Conservation (phyloP, 2,797 vertebrate genomes). For the Gambusia yucatana region DNA sequence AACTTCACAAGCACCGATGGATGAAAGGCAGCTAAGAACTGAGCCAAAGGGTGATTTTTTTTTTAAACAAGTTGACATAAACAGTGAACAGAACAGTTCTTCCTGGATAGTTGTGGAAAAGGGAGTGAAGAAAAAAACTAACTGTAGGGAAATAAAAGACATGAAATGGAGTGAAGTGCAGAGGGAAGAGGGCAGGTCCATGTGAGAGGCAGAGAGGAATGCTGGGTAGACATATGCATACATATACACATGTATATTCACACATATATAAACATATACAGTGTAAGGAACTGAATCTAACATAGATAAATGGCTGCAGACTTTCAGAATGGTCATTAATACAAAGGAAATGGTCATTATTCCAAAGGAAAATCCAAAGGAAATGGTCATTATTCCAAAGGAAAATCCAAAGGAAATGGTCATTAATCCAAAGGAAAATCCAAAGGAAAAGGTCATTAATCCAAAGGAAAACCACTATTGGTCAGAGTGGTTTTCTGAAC, state of each 20-base stretch:
- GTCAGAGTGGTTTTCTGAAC: too few relatives aligned
- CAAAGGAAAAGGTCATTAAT: background rate
- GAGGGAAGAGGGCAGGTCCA: slow-evolving; percentile 61
- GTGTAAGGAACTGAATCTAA: slow-evolving; percentile 12
- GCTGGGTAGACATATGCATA: slow-evolving; percentile 50
- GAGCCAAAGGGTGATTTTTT: slow-evolving; percentile 7
- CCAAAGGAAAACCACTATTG: too few relatives aligned
- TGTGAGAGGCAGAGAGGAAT: slow-evolving; percentile 76
- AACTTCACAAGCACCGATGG: slow-evolving; percentile 20
- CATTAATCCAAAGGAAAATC: background rate
- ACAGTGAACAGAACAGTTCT: slow-evolving; percentile 39
- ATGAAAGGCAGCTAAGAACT: slow-evolving; percentile 30
- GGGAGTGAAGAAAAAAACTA: slow-evolving; percentile 35
- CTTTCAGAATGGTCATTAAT: slow-evolving; percentile 22
- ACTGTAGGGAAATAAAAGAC: slow-evolving; percentile 47
- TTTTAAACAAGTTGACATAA: slow-evolving; percentile 42
- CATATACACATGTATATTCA: slow-evolving; percentile 15
- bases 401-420: slow-evolving; percentile 1
- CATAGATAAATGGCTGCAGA: slow-evolving; percentile 31
- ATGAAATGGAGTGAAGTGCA: slow-evolving; percentile 47
- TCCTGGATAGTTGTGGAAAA: slow-evolving; percentile 27
- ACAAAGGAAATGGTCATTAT: slow-evolving; percentile 4
- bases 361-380: too few relatives aligned
- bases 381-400: slow-evolving; percentile 12
- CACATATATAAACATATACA: slow-evolving; percentile 14